Conservation (phyloP, 2,888 invertebrate species). For the Hyles lineata region DNA sequence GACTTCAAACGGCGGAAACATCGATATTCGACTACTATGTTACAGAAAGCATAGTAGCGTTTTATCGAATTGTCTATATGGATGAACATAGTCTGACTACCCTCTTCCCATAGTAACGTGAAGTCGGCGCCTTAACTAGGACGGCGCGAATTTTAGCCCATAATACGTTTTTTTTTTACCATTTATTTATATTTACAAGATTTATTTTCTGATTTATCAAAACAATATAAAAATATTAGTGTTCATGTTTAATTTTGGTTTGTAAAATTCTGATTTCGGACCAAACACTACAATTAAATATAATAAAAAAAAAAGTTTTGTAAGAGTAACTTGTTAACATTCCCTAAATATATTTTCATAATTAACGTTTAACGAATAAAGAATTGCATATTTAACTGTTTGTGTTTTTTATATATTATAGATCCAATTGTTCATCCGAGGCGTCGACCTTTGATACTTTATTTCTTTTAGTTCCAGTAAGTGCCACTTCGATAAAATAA, state of each 20-base stretch:
- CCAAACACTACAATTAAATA: background rate
- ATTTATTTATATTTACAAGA: no score
- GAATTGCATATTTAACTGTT: background rate
- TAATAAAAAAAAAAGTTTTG: background rate
- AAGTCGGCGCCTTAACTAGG: no score
- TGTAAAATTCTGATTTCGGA: background rate
- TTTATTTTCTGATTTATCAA: no score
- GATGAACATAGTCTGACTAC: background rate
- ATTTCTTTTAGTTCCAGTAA: no score
- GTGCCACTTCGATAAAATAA: no score
- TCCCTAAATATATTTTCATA: conserved; percentile 16
- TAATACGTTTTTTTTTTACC: no score
- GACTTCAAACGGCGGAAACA: background rate
- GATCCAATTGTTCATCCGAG: no score
- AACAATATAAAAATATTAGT: no score
- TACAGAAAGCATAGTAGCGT: conserved; percentile 17
- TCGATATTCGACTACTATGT: conserved; percentile 28
- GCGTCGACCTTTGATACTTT: no score
- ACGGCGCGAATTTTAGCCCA: no score
- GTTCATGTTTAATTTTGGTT: no score
- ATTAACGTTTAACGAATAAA: conserved; percentile 9
- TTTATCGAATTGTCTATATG: conserved; percentile 15
- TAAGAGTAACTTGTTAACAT: conserved; percentile 12
- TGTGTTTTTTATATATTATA: background rate
- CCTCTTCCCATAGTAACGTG: no score